Evolutionary conservation across 2,797 vertebrate species (phyloP), one percentile per base, ranked within the genome.

Genomic region (Hydrolagus colliei): DNA sequence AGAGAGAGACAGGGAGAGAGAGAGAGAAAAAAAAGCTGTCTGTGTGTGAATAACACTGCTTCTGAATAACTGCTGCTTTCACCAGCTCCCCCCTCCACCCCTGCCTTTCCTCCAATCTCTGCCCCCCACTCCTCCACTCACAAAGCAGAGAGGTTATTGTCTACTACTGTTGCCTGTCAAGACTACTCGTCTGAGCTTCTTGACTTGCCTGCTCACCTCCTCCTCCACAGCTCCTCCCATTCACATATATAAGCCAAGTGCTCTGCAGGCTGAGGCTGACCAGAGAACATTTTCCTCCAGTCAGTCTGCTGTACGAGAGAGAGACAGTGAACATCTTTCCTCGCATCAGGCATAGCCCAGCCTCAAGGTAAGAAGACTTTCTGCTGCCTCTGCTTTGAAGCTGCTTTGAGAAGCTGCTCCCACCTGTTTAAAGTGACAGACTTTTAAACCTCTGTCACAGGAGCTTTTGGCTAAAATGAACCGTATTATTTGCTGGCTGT

Each of bases 181-280:
- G 90, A 89, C 89, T 89, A 68, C 74, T 86, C 6, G 73, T 85
- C 86, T 85, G 85, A 27, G n/a, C 71, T 76, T 84, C 61, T 73
- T 27, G 72, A 87, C 90, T 93, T 27, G 0, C 27, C 27, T 27
- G 92, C 94, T 93, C 93, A 92, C 95, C 95, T 95, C 94, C 93
- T 89, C 87, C 90, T 90, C 0, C 87, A 90, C 87, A 90, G 93
- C 96, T 95, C 97, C 97, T 92, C 97, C 97, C 95, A 96, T 95
- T 95, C 95, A 94, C 91, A 92, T 94, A 97, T 98, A 98, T 97
- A 98, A 98, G 94, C 96, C 93, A 94, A 94, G 92, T 91, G 93
- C 93, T 94, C 41, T 93, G 93, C 92, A 93, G 93, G 92, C 92
- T 91, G 92, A 92, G 89, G 92, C 93, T 90, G 94, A 93, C 93